Conservation (phyloP, 1,140 invertebrate species). For the Drosophila bocqueti region DNA sequence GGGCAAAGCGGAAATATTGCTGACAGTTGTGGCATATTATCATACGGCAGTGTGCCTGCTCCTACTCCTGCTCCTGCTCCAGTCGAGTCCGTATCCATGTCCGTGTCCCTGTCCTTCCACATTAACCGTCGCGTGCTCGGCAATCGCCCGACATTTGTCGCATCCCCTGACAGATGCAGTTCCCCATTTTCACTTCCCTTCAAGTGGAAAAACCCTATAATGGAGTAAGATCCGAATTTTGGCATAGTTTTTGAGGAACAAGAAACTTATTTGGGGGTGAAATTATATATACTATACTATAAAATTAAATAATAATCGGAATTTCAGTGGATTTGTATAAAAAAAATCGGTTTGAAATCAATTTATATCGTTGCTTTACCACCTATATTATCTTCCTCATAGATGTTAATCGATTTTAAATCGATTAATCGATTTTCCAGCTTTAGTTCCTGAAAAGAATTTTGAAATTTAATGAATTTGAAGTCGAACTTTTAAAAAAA, state of each 20-base stretch:
- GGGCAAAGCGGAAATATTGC: constrained; percentile 70
- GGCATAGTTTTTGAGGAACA: not conserved
- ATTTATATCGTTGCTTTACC: too few species aligned
- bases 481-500: too few species aligned
- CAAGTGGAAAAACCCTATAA: not conserved
- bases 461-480: too few species aligned
- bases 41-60: constrained; percentile 50
- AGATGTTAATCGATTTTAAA: too few species aligned
- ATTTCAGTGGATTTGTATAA: too few species aligned
- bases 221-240: not conserved
- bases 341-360: too few species aligned
- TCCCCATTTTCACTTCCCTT: constrained; percentile 10
- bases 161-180: constrained; percentile 41
- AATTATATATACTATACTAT: not conserved
- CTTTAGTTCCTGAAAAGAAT: too few species aligned
- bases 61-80: not conserved
- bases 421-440: too few species aligned
- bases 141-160: constrained; percentile 53
- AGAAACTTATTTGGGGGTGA: not conserved
- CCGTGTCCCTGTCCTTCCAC: constrained; percentile 33
- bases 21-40: constrained; percentile 82
- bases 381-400: too few species aligned
- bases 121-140: constrained; percentile 41
- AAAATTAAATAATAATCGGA: too few species aligned
- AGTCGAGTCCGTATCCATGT: constrained; percentile 11